Conservation (phyloP, 2,113 vertebrate species). For the Cariama cristata region DNA sequence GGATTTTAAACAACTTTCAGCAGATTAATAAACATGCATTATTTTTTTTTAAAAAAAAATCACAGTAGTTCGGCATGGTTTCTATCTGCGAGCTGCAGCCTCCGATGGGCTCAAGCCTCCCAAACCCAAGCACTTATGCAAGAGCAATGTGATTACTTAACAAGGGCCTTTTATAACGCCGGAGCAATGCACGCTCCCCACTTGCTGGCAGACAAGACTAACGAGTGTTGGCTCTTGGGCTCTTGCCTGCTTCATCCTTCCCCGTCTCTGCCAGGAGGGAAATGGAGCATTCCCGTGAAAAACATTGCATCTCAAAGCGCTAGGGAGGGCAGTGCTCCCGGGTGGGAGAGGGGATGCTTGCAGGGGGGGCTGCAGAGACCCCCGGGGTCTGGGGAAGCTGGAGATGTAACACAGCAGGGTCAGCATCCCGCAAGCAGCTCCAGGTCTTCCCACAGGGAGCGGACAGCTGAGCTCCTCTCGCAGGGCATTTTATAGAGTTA, state of each 20-base stretch:
- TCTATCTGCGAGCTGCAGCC: neutral
- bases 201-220: neutral
- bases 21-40: neutral
- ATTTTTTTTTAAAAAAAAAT: neutral
- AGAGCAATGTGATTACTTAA: constrained; percentile 54
- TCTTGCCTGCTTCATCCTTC: neutral
- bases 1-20: neutral
- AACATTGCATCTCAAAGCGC: neutral
- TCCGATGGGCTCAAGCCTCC: constrained; percentile 3
- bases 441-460: neutral
- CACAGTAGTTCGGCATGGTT: neutral
- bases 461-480: neutral
- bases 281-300: neutral
- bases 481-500: neutral
- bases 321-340: fast-evolving
- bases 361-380: neutral
- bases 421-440: neutral
- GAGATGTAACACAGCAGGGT: neutral
- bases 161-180: constrained; percentile 20
- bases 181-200: neutral
- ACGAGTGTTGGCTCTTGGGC: neutral
- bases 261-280: neutral
- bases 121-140: constrained; percentile 56
- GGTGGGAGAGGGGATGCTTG: neutral
- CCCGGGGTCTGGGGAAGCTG: neutral